A percentile compares a stretch with the other conserved stretches of the same genome.
Evolutionary conservation across 53 echinoderm and acorn worm genomes (phyloP).

Genomic region (Apostichopus leukothele): DNA sequence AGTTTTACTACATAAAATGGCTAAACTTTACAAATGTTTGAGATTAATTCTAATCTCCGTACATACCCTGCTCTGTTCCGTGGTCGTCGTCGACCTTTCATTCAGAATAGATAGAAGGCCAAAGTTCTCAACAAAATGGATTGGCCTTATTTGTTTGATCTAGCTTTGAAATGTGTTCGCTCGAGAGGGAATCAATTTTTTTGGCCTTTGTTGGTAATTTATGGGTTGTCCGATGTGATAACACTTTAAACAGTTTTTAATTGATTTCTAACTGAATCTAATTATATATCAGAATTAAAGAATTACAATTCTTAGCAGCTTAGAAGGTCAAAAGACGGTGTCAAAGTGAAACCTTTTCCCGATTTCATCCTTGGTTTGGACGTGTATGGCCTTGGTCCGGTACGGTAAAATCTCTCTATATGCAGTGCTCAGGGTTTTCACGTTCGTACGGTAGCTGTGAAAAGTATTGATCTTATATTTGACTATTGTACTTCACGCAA

Average conservation of each 20-base stretch:
- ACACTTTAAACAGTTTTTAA: background rate
- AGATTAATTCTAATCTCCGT: background rate
- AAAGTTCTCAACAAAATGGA: background rate
- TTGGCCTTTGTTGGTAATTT: too few species aligned
- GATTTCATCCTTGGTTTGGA: too few species aligned
- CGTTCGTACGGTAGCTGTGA: too few species aligned
- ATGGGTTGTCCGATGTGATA: too few species aligned
- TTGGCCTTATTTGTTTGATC: too few species aligned
- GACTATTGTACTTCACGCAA: too few species aligned
- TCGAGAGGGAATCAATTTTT: too few species aligned
- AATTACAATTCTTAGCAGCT: background rate
- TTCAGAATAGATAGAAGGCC: background rate
- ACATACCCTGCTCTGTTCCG: background rate
- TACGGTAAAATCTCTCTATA: too few species aligned
- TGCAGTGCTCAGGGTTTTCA: too few species aligned
- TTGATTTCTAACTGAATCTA: background rate
- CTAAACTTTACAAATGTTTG: background rate
- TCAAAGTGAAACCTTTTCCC: background rate
- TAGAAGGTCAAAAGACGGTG: slow-evolving; percentile 10
- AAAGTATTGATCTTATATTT: too few species aligned
- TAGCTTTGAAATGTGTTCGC: too few species aligned
- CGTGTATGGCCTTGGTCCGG: too few species aligned
- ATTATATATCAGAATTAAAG: background rate
- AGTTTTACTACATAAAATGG: background rate
- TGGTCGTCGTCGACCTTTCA: background rate